A percentile compares a stretch with the other conserved stretches of the same genome.
Evolutionary conservation across 2,113 vertebrate genomes (phyloP).

Genomic region (Phasianus colchicus): DNA sequence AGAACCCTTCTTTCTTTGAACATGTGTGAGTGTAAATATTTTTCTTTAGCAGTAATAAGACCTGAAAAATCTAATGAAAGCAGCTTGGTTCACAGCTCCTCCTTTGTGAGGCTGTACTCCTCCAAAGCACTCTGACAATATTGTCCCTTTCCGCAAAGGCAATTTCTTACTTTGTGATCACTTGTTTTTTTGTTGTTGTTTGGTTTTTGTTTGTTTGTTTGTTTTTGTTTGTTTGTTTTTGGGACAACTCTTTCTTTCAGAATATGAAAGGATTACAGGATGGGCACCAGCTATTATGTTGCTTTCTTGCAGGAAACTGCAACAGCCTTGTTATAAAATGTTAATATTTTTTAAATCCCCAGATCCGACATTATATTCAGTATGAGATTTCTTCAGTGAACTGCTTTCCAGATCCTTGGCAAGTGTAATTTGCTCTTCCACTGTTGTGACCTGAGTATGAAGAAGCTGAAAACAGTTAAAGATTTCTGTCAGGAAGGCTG

Average conservation of each 20-base stretch:
- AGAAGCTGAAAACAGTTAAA: neutral
- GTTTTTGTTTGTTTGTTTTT: neutral
- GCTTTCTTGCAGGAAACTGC: neutral
- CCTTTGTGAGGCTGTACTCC: neutral
- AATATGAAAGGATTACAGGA: neutral
- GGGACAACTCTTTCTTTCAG: neutral
- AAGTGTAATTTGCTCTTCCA: neutral
- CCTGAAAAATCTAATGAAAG: neutral
- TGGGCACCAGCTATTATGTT: rapidly evolving
- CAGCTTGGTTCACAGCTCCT: neutral
- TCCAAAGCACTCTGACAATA: neutral
- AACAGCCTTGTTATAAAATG: neutral
- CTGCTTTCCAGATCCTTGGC: neutral
- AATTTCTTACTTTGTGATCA: neutral
- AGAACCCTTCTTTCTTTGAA: neutral
- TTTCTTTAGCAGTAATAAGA: neutral
- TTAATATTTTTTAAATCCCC: rapidly evolving
- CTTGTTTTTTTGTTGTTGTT: neutral
- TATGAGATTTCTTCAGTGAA: neutral
- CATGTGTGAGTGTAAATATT: neutral
- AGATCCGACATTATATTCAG: neutral
- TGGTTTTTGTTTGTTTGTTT: neutral
- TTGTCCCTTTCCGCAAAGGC: neutral
- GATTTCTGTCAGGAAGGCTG: neutral
- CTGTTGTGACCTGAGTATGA: neutral